Evolutionary conservation across 1,140 invertebrate genomes (phyloP).

Genomic region (Trichonephila clavipes): DNA sequence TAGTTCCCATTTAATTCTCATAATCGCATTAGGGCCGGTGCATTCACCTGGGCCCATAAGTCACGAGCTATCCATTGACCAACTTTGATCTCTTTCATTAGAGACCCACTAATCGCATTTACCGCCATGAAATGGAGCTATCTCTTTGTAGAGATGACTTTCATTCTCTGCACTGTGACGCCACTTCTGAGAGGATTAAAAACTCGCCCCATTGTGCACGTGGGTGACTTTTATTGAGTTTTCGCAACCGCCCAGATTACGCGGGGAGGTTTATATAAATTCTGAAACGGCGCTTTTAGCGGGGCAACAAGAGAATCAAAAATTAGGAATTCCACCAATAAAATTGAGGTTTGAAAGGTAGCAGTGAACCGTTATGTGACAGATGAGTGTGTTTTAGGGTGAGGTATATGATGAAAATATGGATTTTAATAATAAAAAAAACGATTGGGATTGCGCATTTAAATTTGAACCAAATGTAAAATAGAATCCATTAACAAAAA

Average conservation of each 20-base stretch:
- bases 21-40: slow-evolving; percentile 2
- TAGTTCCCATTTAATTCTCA: neutral
- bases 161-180: neutral
- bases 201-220: neutral
- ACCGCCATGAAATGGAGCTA: neutral
- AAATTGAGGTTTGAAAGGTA: neutral
- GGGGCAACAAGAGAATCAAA: neutral
- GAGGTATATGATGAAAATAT: no score
- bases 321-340: neutral
- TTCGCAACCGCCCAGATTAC: neutral
- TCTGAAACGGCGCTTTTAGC: neutral
- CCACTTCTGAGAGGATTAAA: neutral
- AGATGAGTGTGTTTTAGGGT: no score
- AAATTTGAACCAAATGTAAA: no score
- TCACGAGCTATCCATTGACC: slow-evolving; percentile 1
- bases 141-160: neutral
- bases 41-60: neutral
- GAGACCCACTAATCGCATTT: slow-evolving; percentile 30
- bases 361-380: neutral
- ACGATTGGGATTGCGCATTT: no score
- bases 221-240: neutral
- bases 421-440: no score
- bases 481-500: no score
- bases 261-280: neutral
- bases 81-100: slow-evolving; percentile 22